These are phyloP conservation scores for Helicoverpa zea DNA, from an alignment of 1,140 invertebrate genomes.

Conservation along the genomic window DNA sequence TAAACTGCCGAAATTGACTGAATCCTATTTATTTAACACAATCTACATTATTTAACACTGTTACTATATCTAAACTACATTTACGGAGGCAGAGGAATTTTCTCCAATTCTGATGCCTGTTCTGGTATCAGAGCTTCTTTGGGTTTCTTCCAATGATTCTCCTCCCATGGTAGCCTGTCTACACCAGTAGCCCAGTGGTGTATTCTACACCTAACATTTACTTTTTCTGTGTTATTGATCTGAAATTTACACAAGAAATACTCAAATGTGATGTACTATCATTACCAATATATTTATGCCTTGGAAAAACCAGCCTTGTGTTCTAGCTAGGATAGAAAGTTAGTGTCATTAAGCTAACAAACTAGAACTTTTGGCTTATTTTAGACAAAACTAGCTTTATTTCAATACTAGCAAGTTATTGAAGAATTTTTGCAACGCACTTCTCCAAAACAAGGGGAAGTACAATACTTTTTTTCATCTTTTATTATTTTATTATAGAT, in stretches of 20 bases:
- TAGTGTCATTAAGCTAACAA: too few relatives aligned
- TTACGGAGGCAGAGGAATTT: conserved; percentile 70
- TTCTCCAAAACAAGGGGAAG: too few relatives aligned
- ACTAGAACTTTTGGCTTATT: too few relatives aligned
- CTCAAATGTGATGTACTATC: too few relatives aligned
- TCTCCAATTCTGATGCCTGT: conserved; percentile 76
- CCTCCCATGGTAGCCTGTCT: conserved; percentile 87
- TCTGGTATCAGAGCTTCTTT: conserved; percentile 85
- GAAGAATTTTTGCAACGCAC: too few relatives aligned
- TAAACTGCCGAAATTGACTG: not conserved
- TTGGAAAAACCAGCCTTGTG: too few relatives aligned
- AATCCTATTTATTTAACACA: not conserved
- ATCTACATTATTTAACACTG: not conserved
- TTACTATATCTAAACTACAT: not conserved
- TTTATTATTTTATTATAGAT: not conserved
- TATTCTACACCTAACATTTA: conserved; percentile 90
- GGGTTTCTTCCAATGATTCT: conserved; percentile 87
- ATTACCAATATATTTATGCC: too few relatives aligned
- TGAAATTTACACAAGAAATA: conserved; percentile 59
- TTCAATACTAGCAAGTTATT: too few relatives aligned
- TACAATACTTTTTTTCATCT: too few relatives aligned
- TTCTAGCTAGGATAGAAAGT: too few relatives aligned
- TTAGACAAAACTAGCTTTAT: too few relatives aligned
- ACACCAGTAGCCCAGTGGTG: conserved; percentile 90
- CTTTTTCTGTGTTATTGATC: conserved; percentile 89